Base-by-base conservation (phyloP, 2,113 vertebrate species). In the Tyrannus savana region DNA sequence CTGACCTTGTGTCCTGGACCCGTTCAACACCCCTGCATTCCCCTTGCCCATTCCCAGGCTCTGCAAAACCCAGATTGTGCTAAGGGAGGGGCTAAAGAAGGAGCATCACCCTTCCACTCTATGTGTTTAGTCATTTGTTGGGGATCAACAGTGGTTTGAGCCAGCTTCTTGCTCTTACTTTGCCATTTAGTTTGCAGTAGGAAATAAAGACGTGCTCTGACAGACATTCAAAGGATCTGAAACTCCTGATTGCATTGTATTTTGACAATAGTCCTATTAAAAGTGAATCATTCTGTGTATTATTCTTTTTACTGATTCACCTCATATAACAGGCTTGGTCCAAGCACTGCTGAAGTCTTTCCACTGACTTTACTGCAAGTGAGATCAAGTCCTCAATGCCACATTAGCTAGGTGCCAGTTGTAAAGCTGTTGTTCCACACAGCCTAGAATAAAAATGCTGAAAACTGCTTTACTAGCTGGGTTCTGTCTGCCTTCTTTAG, bases 251-350 rank as follows among this genome's bases (percentile, higher is more conserved):
- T 92, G 23, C 75, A 84, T 37, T 92, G 76, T 94, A 50, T 75
- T 94, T 94, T 87, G 80, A 95, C 90, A 94, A 87, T 93, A 92
- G 88, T 78, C 56, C 62, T 88, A 92, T 94, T 95, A 92, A 95
- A 84, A 39, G 49, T 95, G 92, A 96, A 89, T 95, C 68, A 90
- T 93, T 78, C 58, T 42, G 31, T 84, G 60, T 93, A 25, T 95
- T 97, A 81, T 90, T 96, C 85, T 88, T 94, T 93, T 92, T 93
- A 94, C 37, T 96, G 80, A 93, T 92, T 92, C 86, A 84, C 60
- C 73, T 95, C 49, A 16, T 71, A 8, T 78, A 93, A 86, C 35
- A 92, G 68, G 42, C 59, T 77, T 64, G 33, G 47, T 93, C 63
- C 64, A 84, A 91, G 72, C 44, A 13, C 68, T 64, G 58, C 83